Percentiles rank a stretch among this genome's conserved stretches.
phyloP scores from a whole-genome alignment of 2,888 invertebrate species.

The Himalopsyche tibetana region DNA sequence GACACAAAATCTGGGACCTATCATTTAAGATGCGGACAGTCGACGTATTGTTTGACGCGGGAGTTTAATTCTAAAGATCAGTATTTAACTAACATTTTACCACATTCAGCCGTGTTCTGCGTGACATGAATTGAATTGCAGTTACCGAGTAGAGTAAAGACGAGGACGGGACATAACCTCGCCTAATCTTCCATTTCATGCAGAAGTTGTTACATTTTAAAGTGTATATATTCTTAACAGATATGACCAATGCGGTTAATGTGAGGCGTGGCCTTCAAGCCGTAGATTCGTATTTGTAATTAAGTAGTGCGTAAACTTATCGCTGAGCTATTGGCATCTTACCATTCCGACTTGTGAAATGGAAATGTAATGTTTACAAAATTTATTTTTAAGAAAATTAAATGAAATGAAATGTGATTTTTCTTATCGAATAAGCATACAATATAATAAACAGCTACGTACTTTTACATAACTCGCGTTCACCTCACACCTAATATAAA shows the following conservation, averaged over 20 bases:
- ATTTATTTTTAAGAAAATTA: conserved; percentile 38
- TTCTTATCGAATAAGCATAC: conserved; percentile 42
- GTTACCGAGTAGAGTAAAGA: not conserved
- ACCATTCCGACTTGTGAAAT: conserved; percentile 38
- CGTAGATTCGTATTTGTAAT: conserved; percentile 12
- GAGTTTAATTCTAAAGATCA: not conserved
- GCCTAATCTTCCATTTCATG: not conserved
- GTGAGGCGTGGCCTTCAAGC: not conserved
- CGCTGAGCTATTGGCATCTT: conserved; percentile 24
- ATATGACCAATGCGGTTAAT: not conserved
- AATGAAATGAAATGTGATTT: conserved; percentile 41
- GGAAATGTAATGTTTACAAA: conserved; percentile 29
- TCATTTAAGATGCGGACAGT: not conserved
- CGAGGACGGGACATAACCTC: not conserved
- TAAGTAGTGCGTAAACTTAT: conserved; percentile 6
- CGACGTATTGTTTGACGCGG: not conserved
- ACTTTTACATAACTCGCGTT: not conserved
- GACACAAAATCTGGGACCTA: not conserved
- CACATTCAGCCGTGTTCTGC: not conserved
- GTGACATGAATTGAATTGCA: not conserved
- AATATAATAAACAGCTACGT: conserved; percentile 27
- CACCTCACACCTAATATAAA: not conserved
- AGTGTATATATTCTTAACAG: not conserved
- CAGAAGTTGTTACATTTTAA: not conserved
- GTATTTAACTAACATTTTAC: conserved; percentile 28